Evolutionary conservation across 2,113 vertebrate species (phyloP).

Genomic region (Procavia capensis): DNA sequence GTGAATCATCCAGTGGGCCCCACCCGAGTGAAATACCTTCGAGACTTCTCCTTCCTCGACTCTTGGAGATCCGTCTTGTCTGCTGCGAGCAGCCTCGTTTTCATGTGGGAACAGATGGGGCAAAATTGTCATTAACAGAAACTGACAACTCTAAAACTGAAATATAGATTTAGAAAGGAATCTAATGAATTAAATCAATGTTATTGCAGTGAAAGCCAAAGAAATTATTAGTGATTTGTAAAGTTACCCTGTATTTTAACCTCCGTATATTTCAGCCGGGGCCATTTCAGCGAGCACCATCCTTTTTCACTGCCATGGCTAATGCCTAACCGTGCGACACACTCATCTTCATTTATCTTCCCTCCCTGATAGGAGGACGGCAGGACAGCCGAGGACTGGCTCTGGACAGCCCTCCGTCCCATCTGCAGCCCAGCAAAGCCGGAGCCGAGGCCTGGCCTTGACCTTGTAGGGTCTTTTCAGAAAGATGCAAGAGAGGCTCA

Average conservation of each 20-base stretch:
- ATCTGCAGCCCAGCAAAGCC: not conserved
- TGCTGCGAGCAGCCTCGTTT: conserved; percentile 88
- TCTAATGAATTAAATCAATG: conserved; percentile 94
- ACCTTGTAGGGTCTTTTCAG: conserved; percentile 59
- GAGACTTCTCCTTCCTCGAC: conserved; percentile 86
- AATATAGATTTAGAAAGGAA: conserved; percentile 92
- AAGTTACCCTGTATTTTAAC: conserved; percentile 91
- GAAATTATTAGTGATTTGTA: conserved; percentile 93
- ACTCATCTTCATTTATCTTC: conserved; percentile 84
- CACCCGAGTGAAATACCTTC: conserved; percentile 89
- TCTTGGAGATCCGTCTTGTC: conserved; percentile 88
- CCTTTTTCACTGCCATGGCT: conserved; percentile 85
- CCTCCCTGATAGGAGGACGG: conserved; percentile 25
- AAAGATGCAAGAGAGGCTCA: conserved; percentile 16
- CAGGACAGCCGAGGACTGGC: conserved; percentile 1
- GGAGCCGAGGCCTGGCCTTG: not conserved
- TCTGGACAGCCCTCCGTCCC: not conserved
- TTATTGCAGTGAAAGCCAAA: conserved; percentile 91
- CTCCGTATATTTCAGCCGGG: conserved; percentile 88
- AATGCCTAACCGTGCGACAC: conserved; percentile 79
- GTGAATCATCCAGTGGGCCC: conserved; percentile 79
- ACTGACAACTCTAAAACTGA: conserved; percentile 94
- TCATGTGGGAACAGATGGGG: conserved; percentile 91
- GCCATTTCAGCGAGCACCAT: conserved; percentile 82
- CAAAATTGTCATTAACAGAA: conserved; percentile 93